phyloP scores from a whole-genome alignment of 2,888 invertebrate species.

The Nephrocerus scutellatus region DNA sequence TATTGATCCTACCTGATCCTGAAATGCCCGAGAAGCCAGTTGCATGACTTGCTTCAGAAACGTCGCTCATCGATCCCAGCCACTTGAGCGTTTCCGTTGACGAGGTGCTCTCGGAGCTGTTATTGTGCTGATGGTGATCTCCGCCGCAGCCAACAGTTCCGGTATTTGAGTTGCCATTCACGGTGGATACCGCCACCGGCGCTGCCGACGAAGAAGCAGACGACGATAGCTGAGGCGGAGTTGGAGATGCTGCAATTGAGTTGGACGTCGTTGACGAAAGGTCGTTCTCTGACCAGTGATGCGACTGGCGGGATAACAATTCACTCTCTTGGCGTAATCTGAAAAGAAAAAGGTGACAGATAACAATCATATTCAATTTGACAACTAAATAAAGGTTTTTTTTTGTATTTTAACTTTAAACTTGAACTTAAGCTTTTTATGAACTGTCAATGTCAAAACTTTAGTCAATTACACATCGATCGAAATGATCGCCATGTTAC shows the following conservation, averaged over 20 bases:
- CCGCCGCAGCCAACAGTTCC: conserved; percentile 21
- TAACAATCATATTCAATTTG: conserved; percentile 3
- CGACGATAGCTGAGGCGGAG: conserved; percentile 28
- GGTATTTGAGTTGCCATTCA: conserved; percentile 22
- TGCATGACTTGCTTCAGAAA: conserved; percentile 57
- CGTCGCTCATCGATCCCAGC: conserved; percentile 69
- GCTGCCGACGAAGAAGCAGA: conserved; percentile 15
- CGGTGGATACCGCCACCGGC: conserved; percentile 11
- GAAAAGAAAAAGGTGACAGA: conserved; percentile 11
- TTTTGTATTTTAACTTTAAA: no score
- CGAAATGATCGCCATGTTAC: no score
- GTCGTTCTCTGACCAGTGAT: conserved; percentile 48
- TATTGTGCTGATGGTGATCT: conserved; percentile 29
- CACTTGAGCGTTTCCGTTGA: conserved; percentile 74
- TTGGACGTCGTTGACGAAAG: conserved; percentile 41
- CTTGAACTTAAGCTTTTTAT: no score
- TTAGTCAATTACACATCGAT: no score
- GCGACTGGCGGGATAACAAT: conserved; percentile 46
- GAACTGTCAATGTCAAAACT: no score
- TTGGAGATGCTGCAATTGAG: conserved; percentile 37
- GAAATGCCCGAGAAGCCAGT: conserved; percentile 49
- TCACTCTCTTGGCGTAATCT: conserved; percentile 49
- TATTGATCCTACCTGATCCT: conserved; percentile 47
- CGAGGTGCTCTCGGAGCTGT: conserved; percentile 47
- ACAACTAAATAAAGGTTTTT: conserved; percentile 5